Evolutionary conservation across 2,113 vertebrate species (phyloP).

Genomic region (Pollachius pollachius): DNA sequence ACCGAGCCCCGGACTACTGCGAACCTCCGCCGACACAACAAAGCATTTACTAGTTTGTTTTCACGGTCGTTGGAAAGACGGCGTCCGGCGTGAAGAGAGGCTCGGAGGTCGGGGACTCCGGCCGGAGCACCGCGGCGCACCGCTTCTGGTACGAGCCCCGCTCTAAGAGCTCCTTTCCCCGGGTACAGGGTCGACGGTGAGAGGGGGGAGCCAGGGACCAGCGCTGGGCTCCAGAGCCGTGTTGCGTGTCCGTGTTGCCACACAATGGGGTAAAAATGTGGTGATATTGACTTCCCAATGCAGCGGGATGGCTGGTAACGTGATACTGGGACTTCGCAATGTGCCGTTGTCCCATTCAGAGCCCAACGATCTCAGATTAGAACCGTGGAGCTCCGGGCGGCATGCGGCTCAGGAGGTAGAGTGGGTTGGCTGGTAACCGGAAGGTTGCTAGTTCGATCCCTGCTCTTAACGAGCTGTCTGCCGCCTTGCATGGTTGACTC

Average conservation of each 20-base stretch:
- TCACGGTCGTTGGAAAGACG: conserved; percentile 60
- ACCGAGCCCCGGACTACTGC: conserved; percentile 49
- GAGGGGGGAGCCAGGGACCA: not conserved
- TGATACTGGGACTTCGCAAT: too few relatives aligned
- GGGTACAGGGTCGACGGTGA: not conserved
- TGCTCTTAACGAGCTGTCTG: too few relatives aligned
- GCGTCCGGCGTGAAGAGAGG: conserved; percentile 70
- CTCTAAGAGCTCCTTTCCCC: not conserved
- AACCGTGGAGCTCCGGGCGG: too few relatives aligned
- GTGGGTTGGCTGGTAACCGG: too few relatives aligned
- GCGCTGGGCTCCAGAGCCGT: not conserved
- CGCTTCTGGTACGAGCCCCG: conserved; percentile 66
- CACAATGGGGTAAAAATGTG: conserved; percentile 31
- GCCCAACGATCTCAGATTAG: too few relatives aligned
- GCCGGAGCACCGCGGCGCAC: conserved; percentile 54
- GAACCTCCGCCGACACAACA: conserved; percentile 30
- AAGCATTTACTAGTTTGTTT: conserved; percentile 21
- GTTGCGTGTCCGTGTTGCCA: not conserved
- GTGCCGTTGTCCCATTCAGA: too few relatives aligned
- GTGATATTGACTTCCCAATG: conserved; percentile 44
- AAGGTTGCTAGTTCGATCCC: too few relatives aligned
- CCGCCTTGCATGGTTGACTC: too few relatives aligned
- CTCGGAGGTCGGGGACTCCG: conserved; percentile 71
- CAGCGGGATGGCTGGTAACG: not conserved
- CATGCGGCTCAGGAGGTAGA: too few relatives aligned